phyloP scores from a whole-genome alignment of 2,797 vertebrate species.

The Benthosema pterotum region DNA sequence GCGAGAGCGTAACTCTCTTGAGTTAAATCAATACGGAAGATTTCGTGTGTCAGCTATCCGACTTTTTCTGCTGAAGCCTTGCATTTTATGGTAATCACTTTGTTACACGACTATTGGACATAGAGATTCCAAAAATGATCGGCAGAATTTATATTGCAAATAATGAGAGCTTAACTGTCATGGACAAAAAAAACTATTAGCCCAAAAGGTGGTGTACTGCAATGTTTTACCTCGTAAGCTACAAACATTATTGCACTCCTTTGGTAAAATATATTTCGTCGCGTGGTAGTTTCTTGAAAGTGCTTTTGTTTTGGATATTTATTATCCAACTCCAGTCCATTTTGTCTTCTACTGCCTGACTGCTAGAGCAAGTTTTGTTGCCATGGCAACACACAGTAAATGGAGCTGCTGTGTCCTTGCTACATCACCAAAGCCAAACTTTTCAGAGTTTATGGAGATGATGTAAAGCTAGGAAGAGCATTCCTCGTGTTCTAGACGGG shows the following conservation, averaged over 20 bases:
- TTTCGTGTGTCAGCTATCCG: too few species aligned
- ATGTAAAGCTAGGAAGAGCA: too few species aligned
- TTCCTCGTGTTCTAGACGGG: too few species aligned
- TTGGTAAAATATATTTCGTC: neutral
- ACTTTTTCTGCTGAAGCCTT: neutral
- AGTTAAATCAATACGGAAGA: too few species aligned
- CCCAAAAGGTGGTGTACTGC: neutral
- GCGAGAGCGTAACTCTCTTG: conserved; percentile 1
- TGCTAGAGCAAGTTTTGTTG: neutral
- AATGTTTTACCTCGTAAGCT: neutral
- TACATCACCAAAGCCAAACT: neutral
- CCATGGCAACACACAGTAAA: conserved; percentile 9
- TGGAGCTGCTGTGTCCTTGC: neutral
- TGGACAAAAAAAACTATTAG: neutral
- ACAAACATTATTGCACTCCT: neutral
- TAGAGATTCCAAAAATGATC: conserved; percentile 10
- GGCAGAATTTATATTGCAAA: conserved; percentile 1
- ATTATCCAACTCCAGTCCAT: neutral
- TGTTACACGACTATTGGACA: neutral
- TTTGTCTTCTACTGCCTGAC: conserved; percentile 1
- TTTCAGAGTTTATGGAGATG: neutral
- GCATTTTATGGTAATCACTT: conserved; percentile 12
- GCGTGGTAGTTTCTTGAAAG: neutral
- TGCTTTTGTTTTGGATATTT: neutral
- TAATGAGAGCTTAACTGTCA: neutral